Evolutionary conservation across 1,140 invertebrate species (phyloP).

Genomic region (Solen grandis): DNA sequence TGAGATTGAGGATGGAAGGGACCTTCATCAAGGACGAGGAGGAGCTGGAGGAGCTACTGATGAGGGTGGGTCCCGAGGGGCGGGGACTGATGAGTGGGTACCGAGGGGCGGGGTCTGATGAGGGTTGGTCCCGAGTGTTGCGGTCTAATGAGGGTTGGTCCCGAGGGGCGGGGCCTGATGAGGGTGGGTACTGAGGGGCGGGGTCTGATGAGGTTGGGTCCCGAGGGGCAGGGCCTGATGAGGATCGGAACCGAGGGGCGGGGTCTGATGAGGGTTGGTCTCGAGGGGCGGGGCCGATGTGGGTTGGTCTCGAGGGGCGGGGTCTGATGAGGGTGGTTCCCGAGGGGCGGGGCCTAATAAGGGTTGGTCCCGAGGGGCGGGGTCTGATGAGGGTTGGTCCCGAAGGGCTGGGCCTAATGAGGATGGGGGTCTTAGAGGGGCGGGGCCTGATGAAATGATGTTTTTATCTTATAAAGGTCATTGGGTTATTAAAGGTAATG

Average conservation of each 20-base stretch:
- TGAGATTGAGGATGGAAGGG: constrained; percentile 46
- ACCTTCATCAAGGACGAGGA: constrained; percentile 23
- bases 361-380: too few relatives aligned
- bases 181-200: too few relatives aligned
- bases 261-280: too few relatives aligned
- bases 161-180: too few relatives aligned
- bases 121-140: too few relatives aligned
- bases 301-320: too few relatives aligned
- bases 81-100: too few relatives aligned
- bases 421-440: not conserved
- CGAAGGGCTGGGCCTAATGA: not conserved
- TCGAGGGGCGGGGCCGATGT: not conserved
- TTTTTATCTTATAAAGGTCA: not conserved
- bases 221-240: not conserved
- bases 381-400: too few relatives aligned
- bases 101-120: too few relatives aligned
- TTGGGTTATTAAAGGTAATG: constrained; percentile 6
- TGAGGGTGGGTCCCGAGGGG: not conserved
- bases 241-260: not conserved
- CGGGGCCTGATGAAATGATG: not conserved
- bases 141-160: not conserved
- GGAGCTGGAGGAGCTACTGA: constrained; percentile 37
- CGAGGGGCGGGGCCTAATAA: too few relatives aligned
- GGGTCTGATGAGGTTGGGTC: too few relatives aligned
- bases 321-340: too few relatives aligned